Evolutionary conservation across 2,113 vertebrate species (phyloP).

Genomic region (Lipophrys pholis): DNA sequence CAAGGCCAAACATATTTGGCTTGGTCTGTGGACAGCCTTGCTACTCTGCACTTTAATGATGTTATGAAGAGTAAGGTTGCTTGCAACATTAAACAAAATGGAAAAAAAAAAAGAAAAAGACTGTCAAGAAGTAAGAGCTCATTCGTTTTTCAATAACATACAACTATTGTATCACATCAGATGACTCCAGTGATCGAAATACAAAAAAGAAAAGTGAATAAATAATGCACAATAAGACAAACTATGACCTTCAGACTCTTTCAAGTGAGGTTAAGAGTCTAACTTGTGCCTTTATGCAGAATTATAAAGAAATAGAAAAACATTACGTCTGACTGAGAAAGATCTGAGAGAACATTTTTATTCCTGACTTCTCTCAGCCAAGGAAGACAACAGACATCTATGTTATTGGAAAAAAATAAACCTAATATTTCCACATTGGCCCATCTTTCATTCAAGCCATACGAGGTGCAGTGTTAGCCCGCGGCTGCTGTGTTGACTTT

Average conservation of each 20-base stretch:
- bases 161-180: not conserved
- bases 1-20: not conserved
- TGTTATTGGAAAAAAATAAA: conserved; percentile 41
- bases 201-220: conserved; percentile 4
- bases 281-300: not conserved
- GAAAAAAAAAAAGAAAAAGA: not conserved
- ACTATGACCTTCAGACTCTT: not conserved
- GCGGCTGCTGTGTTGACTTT: conserved; percentile 36
- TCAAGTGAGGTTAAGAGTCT: not conserved
- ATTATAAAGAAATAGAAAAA: too few species aligned
- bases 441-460: conserved; percentile 21
- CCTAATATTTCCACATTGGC: conserved; percentile 18
- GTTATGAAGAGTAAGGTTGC: not conserved
- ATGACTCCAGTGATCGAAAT: not conserved
- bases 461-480: conserved; percentile 20
- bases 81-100: not conserved
- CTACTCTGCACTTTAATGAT: not conserved
- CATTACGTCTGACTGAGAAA: not conserved
- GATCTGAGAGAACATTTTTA: not conserved
- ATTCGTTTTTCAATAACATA: not conserved
- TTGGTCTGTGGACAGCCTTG: not conserved
- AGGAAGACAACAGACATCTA: not conserved
- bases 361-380: not conserved
- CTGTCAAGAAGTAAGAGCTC: not conserved
- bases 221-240: not conserved